Base-by-base conservation (phyloP, 2,113 vertebrate species). In the Phainopepla nitens region DNA sequence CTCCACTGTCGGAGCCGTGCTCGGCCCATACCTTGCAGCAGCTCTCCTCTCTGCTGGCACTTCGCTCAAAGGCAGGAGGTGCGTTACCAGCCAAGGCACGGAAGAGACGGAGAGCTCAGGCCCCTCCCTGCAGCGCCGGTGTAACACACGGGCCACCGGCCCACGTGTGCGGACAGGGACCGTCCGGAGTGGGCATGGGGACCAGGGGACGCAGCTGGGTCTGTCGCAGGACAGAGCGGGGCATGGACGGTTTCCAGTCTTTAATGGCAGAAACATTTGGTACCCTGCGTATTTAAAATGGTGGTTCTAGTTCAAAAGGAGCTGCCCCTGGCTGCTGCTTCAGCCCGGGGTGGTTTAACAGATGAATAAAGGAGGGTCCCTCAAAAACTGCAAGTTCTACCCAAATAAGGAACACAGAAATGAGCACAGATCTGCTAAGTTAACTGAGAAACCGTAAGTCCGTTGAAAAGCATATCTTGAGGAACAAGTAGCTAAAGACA, bases 401-500 rank as follows among this genome's bases (percentile, higher is more conserved):
- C 42, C 82, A 66, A 89, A 83, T 68, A 91, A 50, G 51, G 51
- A 81, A 70, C 93, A 83, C 10, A 90, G 39, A 93, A 92, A 83
- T 77, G 44, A 90, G 33, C 33, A 41, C 29, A 75, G 71, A 62
- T 77, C 79, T 90, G 24, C 33, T 42, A 50, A 89, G 80, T 65
- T 89, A 84, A 84, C 83, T 70, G 44, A 91, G 82, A 95, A 93
- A 70, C 68, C 9, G 3, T 88, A 83, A 87, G 56, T 78, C 47
- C 0, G 27, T 87, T 94, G 72, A 90, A 90, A 92, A 78, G 39
- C 33, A 2, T 89, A 83, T 94, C 86, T 78, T 56, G 56, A 89
- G 51, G 51, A 95, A 87, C 82, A 91, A 93, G 76, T 41, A 92
- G 86, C 60, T 75, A 39, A 83, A 94, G 83, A 94, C 72, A 84